Base-by-base conservation (phyloP, 1,140 invertebrate species). In the Leguminivora glycinivorella region DNA sequence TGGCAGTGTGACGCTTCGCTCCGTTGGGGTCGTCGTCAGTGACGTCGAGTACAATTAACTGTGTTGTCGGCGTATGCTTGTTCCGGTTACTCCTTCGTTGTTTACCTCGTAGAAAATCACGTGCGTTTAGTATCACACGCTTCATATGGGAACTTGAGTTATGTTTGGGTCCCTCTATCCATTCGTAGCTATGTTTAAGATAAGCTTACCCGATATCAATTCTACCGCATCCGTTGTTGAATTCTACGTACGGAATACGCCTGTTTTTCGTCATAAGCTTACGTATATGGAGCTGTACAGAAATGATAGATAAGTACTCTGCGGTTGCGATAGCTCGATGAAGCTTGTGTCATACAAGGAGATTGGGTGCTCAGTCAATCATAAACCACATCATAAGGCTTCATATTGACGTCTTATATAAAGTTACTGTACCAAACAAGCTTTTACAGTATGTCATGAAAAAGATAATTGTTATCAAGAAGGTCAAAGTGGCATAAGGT, bases 41-140 rank as follows among this genome's bases (percentile, higher is more conserved):
- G 82, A 84, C 77, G 79, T 79, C 75, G 72, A 72, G 79, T 79
- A 79, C 80, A 85, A 86, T 86, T 84, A 84, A 79, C 79, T 80
- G 69, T 80, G 83, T 87, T 88, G 82, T 83, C 78, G 78, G 75
- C 76, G 69, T 72, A 60, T 69, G 73, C 58, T 68, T 52, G 56
- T 68, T 76, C 73, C 74, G 73, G 69, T 75, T 78, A 76, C 77
- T 70, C 75, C 43, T n/a, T 72, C 77, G 68, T 80, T 81, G 79
- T 83, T 84, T 78, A 73, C 72, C 63, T 83, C 68, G 73, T 75
- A 76, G 70, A 52, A 67, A 80, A 74, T 70, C 72, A 73, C 75
- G 68, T 70, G 70, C 17, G 25, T 63, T 17, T 25, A 75, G 67
- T 75, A 72, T 47, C 72, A 77, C 76, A 75, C 76, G 77, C 29